Conservation (phyloP, 2,797 vertebrate genomes). For the Rhabdomys pumilio region DNA sequence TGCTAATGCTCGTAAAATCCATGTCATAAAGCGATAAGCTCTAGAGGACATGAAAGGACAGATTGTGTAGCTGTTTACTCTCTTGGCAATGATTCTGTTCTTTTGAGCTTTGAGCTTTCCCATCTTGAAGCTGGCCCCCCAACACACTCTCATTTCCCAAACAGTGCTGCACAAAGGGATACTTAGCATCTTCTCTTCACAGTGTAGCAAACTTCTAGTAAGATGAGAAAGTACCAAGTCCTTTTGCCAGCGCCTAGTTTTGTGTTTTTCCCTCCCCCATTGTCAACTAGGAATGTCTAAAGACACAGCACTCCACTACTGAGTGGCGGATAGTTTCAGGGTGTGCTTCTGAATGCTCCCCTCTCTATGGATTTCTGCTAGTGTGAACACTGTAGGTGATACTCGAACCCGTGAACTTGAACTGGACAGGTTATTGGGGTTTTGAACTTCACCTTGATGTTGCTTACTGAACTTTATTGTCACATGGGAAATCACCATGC, state of each 20-base stretch:
- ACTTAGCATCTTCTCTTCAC: background rate
- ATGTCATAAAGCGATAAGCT: slow-evolving; percentile 53
- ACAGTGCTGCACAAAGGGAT: slow-evolving; percentile 46
- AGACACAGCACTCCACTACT: background rate
- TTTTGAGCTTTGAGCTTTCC: background rate
- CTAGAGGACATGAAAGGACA: slow-evolving; percentile 28
- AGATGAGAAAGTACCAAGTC: slow-evolving; percentile 2
- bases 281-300: slow-evolving; percentile 73
- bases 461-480: slow-evolving; percentile 59
- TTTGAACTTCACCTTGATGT: slow-evolving; percentile 43
- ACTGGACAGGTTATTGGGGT: slow-evolving; percentile 22
- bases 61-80: slow-evolving; percentile 14
- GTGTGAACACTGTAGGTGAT: background rate
- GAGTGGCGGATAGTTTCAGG: background rate
- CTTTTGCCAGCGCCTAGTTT: slow-evolving; percentile 63
- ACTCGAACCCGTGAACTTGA: slow-evolving; percentile 18
- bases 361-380: background rate
- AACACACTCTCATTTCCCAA: slow-evolving; percentile 65
- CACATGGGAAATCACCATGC: slow-evolving; percentile 3
- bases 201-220: background rate
- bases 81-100: slow-evolving; percentile 40
- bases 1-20: slow-evolving; percentile 66
- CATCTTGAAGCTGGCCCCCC: slow-evolving; percentile 35
- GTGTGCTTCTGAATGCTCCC: background rate
- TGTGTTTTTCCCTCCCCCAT: background rate